Evolutionary conservation across 2,888 invertebrate genomes (phyloP).

Genomic region (Drosophila emarginata): DNA sequence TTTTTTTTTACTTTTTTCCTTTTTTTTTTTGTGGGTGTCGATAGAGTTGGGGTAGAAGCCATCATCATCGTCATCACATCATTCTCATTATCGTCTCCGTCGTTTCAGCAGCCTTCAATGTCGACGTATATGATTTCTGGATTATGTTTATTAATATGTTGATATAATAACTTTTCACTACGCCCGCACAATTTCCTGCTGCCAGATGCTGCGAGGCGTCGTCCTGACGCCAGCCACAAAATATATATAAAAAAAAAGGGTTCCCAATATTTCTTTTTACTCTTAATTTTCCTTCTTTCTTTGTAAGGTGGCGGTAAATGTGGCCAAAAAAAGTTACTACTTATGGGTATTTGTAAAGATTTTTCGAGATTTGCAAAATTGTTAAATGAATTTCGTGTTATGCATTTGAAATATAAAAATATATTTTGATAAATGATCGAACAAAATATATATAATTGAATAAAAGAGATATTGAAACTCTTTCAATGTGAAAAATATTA

Average conservation of each 20-base stretch:
- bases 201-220: slow-evolving; percentile 29
- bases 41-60: background rate
- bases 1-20: background rate
- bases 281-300: slow-evolving; percentile 15
- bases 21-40: too few species aligned
- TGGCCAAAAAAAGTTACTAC: background rate
- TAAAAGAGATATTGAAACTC: too few species aligned
- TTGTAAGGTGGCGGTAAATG: background rate
- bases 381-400: background rate
- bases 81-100: slow-evolving; percentile 9
- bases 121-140: slow-evolving; percentile 52
- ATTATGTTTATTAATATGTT: slow-evolving; percentile 65
- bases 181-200: background rate
- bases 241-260: slow-evolving; percentile 20
- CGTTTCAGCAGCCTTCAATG: slow-evolving; percentile 20
- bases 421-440: background rate
- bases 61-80: slow-evolving; percentile 13
- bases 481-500: too few species aligned
- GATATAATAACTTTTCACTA: slow-evolving; percentile 39
- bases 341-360: background rate
- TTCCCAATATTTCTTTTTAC: slow-evolving; percentile 3
- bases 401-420: background rate
- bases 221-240: slow-evolving; percentile 20
- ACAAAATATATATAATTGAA: background rate
- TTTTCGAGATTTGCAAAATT: background rate